Base-by-base conservation (phyloP, 2,888 invertebrate genomes). In the Cosmopolites sordidus region DNA sequence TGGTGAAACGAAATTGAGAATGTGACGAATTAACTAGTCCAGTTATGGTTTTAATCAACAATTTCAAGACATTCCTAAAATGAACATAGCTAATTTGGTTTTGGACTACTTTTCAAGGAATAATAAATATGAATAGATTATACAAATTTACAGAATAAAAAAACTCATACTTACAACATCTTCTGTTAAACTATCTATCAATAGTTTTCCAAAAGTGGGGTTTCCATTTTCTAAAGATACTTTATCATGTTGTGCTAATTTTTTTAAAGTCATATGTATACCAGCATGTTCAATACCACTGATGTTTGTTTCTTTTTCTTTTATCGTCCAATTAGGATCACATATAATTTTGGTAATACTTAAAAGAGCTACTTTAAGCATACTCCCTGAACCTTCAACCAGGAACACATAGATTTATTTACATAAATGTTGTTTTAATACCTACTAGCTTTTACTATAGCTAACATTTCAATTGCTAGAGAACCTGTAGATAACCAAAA, bases 241-340 rank as follows among this genome's bases (percentile, higher is more conserved):
- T 61, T 81, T 80, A 65, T 89, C 89, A 47, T 81, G 71, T 51
- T 79, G 79, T 11, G 87, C 80, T 11, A 91, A 73, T 72, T 88
- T 89, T 67, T 89, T 92, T 27, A 90, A 70, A 54, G 82, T 80
- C 79, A 86, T 82, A 72, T 90, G 89, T 53, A 89, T 75, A 8
- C 87, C 90, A 0, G 86, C 76, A 65, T 89, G 83, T 73, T 91
- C 90, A 11, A 90, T 78, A 0, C 84, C 84, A 8, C 74, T 62
- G 5, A 75, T 62, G 15, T 78, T 74, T 8, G 74, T 75, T 16
- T 79, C 76, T 1, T 59, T 65, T 14, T 73, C 70, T 37, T 70
- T 12, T 4, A 86, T 73, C n/a, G 68, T 76, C 80, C 84, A 84
- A 30, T 82, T 76, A 0, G 68, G 53, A 49, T 77, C 67, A 1